These are phyloP conservation scores for Ia io DNA, from an alignment of 2,113 vertebrate genomes.

Conservation along the genomic window DNA sequence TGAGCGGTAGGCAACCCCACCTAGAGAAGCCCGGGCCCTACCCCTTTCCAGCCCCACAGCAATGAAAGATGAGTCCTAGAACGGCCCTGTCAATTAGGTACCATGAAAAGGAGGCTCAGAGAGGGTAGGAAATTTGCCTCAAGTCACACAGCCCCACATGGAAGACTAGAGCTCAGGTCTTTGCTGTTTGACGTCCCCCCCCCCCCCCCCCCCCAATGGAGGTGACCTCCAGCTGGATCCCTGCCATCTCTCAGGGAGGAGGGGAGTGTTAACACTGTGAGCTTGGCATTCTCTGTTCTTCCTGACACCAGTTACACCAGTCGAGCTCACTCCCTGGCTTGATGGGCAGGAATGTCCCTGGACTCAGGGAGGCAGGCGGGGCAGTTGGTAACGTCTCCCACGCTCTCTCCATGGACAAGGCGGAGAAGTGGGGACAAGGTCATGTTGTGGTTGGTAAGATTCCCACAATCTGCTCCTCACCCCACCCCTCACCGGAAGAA, in stretches of 20 bases:
- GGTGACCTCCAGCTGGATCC: neutral
- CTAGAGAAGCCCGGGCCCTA: neutral
- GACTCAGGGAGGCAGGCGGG: neutral
- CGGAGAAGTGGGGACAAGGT: neutral
- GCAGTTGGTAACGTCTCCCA: neutral
- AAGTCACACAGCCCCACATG: neutral
- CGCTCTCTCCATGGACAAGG: neutral
- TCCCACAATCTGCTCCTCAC: neutral
- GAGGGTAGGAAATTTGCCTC: neutral
- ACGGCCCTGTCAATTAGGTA: neutral
- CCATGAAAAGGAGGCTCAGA: neutral
- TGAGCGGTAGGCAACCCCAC: neutral
- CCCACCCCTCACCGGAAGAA: neutral
- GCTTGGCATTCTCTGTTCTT: neutral
- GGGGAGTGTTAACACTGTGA: neutral
- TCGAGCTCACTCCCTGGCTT: neutral
- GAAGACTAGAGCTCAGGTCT: neutral
- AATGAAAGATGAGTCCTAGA: neutral
- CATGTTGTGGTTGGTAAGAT: neutral
- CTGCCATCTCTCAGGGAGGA: neutral
- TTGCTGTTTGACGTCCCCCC: accelerated
- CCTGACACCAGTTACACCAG: neutral
- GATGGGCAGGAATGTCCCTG: neutral
- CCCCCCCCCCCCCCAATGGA: accelerated
- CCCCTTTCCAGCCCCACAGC: too few species aligned